Evolutionary conservation across 2,797 vertebrate species (phyloP).

Genomic region (Sebastes cheni): DNA sequence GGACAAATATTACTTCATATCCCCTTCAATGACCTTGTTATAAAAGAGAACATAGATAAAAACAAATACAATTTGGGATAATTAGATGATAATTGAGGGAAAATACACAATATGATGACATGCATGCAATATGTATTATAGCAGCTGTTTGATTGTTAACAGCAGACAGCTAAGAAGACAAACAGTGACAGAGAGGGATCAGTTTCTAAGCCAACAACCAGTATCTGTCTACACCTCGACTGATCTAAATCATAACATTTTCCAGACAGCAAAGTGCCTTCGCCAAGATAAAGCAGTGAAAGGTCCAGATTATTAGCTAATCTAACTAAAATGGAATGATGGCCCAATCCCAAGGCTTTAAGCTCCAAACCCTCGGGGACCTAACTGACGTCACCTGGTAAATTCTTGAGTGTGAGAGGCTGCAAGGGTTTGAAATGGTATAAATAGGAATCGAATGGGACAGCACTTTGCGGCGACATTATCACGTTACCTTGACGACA

Average conservation of each 20-base stretch:
- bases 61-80: slow-evolving; percentile 44
- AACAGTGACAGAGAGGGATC: slow-evolving; percentile 37
- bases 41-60: slow-evolving; percentile 20
- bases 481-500: background rate
- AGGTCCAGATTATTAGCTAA: slow-evolving; percentile 25
- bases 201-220: slow-evolving; percentile 40
- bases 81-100: slow-evolving; percentile 50
- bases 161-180: slow-evolving; percentile 32
- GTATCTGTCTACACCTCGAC: background rate
- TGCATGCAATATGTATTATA: slow-evolving; percentile 31
- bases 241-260: background rate
- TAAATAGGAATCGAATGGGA: background rate
- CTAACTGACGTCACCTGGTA: background rate
- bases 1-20: slow-evolving; percentile 8
- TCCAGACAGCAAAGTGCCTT: background rate
- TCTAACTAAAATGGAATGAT: background rate
- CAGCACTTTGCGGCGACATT: background rate
- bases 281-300: slow-evolving; percentile 2
- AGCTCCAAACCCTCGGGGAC: background rate
- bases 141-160: slow-evolving; percentile 63
- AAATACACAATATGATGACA: slow-evolving; percentile 47
- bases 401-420: background rate
- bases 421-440: background rate
- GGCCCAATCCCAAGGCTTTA: background rate
- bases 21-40: slow-evolving; percentile 15